Evolutionary conservation across 2,888 invertebrate genomes (phyloP).

Genomic region (Agonopterix arenella): DNA sequence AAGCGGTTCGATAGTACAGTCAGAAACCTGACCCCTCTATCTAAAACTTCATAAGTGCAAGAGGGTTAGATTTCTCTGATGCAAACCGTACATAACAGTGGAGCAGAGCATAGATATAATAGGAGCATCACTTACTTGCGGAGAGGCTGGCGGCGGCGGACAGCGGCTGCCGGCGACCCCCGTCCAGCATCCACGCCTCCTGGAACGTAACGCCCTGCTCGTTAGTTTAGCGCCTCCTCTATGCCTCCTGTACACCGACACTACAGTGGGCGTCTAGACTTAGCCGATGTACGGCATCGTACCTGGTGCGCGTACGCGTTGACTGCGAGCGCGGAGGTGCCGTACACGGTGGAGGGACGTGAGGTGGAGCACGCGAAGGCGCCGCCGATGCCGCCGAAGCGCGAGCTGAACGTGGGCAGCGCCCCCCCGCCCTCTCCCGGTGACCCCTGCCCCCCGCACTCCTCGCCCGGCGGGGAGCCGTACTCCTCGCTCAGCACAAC

Average conservation of each 20-base stretch:
- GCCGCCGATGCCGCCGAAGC: conserved; percentile 57
- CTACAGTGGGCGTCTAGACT: not conserved
- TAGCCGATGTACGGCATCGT: not conserved
- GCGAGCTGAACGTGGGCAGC: conserved; percentile 74
- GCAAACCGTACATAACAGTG: too few relatives aligned
- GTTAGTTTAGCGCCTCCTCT: not conserved
- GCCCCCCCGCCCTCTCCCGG: conserved; percentile 43
- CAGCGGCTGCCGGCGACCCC: conserved; percentile 65
- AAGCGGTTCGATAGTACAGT: too few relatives aligned
- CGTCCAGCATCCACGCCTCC: conserved; percentile 56
- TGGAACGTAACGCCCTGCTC: conserved; percentile 30
- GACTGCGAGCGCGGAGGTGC: conserved; percentile 31
- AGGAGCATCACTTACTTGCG: conserved; percentile 78
- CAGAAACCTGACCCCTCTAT: too few relatives aligned
- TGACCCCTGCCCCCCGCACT: conserved; percentile 40
- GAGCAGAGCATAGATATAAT: not conserved
- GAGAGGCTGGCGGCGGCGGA: conserved; percentile 83
- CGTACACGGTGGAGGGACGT: conserved; percentile 47
- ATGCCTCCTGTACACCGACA: not conserved
- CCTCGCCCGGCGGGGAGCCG: conserved; percentile 16
- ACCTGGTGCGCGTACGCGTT: conserved; percentile 51
- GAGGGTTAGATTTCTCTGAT: too few relatives aligned
- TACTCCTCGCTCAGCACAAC: conserved; percentile 33
- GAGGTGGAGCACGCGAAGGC: conserved; percentile 47
- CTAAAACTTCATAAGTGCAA: too few relatives aligned